Evolutionary conservation across 2,113 vertebrate species (phyloP).

Genomic region (Girardinichthys multiradiatus): DNA sequence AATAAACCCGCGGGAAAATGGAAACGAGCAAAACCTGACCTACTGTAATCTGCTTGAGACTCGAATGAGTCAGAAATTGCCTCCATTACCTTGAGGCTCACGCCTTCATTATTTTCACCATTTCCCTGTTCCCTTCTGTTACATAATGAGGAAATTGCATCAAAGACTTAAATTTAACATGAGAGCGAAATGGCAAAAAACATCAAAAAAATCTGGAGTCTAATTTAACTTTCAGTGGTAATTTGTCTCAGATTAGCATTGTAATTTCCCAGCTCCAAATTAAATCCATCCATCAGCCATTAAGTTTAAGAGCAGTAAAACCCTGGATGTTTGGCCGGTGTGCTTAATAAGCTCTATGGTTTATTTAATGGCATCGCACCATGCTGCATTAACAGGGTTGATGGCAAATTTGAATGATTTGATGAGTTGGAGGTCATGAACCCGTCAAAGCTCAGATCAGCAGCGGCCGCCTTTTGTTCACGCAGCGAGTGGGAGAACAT

Average conservation of each 20-base stretch:
- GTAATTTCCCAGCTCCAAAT: slow-evolving; percentile 53
- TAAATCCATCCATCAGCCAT: slow-evolving; percentile 54
- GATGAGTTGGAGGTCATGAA: neutral
- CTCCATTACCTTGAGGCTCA: slow-evolving; percentile 61
- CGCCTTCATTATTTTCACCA: slow-evolving; percentile 66
- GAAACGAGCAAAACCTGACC: slow-evolving; percentile 17
- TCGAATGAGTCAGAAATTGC: slow-evolving; percentile 46
- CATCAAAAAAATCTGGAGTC: neutral
- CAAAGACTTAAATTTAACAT: slow-evolving; percentile 27
- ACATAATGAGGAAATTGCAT: slow-evolving; percentile 55
- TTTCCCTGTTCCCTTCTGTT: slow-evolving; percentile 45
- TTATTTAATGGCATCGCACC: slow-evolving; percentile 23
- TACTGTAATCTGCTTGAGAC: slow-evolving; percentile 29
- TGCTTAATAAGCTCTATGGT: slow-evolving; percentile 36
- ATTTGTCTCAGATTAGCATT: slow-evolving; percentile 65
- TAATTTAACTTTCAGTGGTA: slow-evolving; percentile 41
- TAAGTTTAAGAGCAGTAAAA: slow-evolving; percentile 39
- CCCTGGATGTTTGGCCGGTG: slow-evolving; percentile 28
- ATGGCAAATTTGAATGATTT: slow-evolving; percentile 9
- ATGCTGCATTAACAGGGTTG: slow-evolving; percentile 19
- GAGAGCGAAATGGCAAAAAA: slow-evolving; percentile 34
- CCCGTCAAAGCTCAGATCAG: slow-evolving; percentile 9
- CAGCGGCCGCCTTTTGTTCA: slow-evolving; percentile 6
- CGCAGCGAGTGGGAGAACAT: slow-evolving; percentile 5
- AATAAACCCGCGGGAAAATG: neutral